phyloP scores from a whole-genome alignment of 2,113 vertebrate species.

The Macaca nemestrina region DNA sequence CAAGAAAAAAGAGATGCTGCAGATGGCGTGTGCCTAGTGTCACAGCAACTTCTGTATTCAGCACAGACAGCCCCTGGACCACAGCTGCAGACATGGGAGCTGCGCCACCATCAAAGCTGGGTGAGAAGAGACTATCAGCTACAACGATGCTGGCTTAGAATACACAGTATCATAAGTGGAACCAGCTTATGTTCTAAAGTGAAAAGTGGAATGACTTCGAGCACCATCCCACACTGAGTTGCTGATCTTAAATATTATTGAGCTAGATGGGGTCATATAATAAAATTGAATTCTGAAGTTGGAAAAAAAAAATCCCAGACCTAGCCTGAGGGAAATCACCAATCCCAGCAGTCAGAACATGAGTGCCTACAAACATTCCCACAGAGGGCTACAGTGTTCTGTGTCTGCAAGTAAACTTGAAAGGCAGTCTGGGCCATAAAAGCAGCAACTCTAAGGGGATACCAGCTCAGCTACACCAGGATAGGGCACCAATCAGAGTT shows the following conservation, averaged over 20 bases:
- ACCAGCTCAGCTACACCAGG: too few species aligned
- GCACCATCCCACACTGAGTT: too few species aligned
- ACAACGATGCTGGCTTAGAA: rapidly evolving
- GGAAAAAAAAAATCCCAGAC: too few species aligned
- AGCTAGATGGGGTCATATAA: too few species aligned
- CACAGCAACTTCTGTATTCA: slow-evolving; percentile 93
- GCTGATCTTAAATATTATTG: neutral
- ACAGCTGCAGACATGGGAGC: slow-evolving; percentile 85
- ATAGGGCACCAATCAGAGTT: too few species aligned
- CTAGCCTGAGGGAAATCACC: too few species aligned
- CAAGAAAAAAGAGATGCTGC: slow-evolving; percentile 94
- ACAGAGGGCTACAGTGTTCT: too few species aligned
- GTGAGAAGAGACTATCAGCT: slow-evolving; percentile 74
- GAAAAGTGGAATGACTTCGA: neutral
- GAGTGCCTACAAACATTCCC: too few species aligned
- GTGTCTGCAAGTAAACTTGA: too few species aligned
- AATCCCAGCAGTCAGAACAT: too few species aligned
- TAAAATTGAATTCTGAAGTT: neutral
- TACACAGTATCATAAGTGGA: neutral
- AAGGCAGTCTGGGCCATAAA: too few species aligned
- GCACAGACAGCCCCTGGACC: slow-evolving; percentile 94
- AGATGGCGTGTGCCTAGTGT: slow-evolving; percentile 90
- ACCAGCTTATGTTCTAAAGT: rapidly evolving
- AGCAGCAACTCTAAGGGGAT: too few species aligned
- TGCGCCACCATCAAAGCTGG: slow-evolving; percentile 84